Evolutionary conservation across 2,113 vertebrate species (phyloP).

Genomic region (Regulus satrapa): DNA sequence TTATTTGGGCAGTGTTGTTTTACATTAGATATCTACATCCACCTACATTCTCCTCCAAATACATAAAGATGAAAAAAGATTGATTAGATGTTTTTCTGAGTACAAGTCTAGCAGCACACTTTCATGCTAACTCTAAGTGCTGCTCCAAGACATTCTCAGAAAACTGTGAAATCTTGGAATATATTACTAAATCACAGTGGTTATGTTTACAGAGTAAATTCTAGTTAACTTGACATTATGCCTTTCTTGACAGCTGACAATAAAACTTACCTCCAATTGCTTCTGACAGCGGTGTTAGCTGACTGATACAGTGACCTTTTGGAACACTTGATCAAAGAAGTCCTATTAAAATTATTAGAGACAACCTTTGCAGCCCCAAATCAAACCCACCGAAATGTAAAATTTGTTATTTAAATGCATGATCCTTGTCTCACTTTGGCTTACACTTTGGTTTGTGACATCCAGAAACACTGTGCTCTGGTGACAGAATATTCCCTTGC

Average conservation of each 20-base stretch:
- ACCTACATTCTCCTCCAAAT: background rate
- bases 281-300: background rate
- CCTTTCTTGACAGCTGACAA: background rate
- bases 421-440: background rate
- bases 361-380: background rate
- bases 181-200: background rate
- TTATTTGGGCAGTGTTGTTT: background rate
- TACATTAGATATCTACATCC: background rate
- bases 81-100: background rate
- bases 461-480: background rate
- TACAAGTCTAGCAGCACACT: background rate
- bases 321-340: background rate
- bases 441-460: background rate
- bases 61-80: background rate
- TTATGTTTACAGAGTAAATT: background rate
- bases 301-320: background rate
- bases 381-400: background rate
- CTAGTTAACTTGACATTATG: background rate
- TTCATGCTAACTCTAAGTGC: background rate
- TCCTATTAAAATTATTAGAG: background rate
- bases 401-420: background rate
- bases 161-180: background rate
- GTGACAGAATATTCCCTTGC: background rate
- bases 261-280: background rate
- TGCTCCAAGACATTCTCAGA: background rate